These are phyloP conservation scores for Rhabditophanes sp. DNA, from an alignment of 2,888 invertebrate species.

Conservation along the genomic window DNA sequence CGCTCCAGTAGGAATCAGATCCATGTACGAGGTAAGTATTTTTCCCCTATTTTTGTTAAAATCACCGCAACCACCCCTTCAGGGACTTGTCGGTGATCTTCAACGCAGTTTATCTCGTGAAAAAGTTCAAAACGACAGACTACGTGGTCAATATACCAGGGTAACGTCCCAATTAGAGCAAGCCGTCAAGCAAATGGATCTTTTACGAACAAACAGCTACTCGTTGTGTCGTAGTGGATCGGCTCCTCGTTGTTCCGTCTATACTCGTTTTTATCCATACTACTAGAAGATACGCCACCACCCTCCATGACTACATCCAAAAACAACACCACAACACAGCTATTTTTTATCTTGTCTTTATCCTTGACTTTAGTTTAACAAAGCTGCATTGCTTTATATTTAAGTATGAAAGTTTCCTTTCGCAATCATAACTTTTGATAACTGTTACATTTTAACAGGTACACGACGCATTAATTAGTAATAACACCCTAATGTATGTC, in stretches of 20 bases:
- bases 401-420: no score
- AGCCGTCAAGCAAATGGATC: conserved; percentile 40
- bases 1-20: conserved; percentile 18
- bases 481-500: no score
- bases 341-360: conserved; percentile 1
- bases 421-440: no score
- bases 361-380: no score
- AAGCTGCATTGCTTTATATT: no score
- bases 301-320: neutral
- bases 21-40: conserved; percentile 28
- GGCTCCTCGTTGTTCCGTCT: conserved; percentile 35
- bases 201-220: conserved; percentile 38
- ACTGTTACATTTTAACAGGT: no score
- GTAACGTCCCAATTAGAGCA: conserved; percentile 38
- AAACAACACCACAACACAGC: neutral
- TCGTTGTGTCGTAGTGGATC: conserved; percentile 25
- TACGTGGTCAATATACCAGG: conserved; percentile 35
- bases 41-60: neutral
- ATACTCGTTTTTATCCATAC: conserved; percentile 42
- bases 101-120: conserved; percentile 42
- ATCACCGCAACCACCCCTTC: conserved; percentile 9
- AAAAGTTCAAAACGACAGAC: conserved; percentile 35
- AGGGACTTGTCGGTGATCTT: conserved; percentile 38
- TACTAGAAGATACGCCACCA: conserved; percentile 30
- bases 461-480: no score